Conservation (phyloP, 2,888 invertebrate species). For the Epirrhoe alternata region DNA sequence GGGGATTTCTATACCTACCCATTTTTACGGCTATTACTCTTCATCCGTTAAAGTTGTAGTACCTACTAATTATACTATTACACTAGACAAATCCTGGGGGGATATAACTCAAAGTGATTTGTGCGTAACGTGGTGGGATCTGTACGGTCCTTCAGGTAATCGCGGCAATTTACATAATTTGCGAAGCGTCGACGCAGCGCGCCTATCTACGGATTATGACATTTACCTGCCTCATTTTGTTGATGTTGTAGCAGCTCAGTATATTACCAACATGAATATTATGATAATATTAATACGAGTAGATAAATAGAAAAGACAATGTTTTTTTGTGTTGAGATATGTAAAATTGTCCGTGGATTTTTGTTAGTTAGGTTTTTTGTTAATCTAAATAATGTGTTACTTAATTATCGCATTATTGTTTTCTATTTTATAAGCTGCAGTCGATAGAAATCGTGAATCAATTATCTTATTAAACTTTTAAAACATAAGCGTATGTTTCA, state of each 20-base stretch:
- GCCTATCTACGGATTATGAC: slow-evolving; percentile 34
- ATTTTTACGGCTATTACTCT: neutral
- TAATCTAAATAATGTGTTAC: too few relatives aligned
- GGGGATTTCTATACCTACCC: too few relatives aligned
- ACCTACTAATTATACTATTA: slow-evolving; percentile 1
- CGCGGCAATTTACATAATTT: slow-evolving; percentile 55
- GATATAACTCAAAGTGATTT: slow-evolving; percentile 50
- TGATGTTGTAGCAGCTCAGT: slow-evolving; percentile 16
- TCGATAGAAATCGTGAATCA: neutral
- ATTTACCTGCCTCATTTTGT: slow-evolving; percentile 24
- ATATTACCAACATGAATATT: slow-evolving; percentile 1
- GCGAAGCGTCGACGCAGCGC: slow-evolving; percentile 31
- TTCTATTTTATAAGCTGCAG: too few relatives aligned
- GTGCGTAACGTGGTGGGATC: slow-evolving; percentile 49
- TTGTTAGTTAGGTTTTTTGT: too few relatives aligned
- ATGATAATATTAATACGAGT: neutral
- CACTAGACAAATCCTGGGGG: slow-evolving; percentile 39
- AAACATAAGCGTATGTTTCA: neutral
- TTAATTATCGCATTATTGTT: too few relatives aligned
- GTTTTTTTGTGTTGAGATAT: neutral
- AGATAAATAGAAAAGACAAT: neutral
- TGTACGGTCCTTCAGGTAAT: slow-evolving; percentile 51
- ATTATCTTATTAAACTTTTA: neutral
- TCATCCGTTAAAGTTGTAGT: neutral
- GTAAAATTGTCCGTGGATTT: too few relatives aligned